A percentile compares a stretch with the other conserved stretches of the same genome.
Evolutionary conservation across 2,888 invertebrate genomes (phyloP).

Genomic region (Stramonita haemastoma): DNA sequence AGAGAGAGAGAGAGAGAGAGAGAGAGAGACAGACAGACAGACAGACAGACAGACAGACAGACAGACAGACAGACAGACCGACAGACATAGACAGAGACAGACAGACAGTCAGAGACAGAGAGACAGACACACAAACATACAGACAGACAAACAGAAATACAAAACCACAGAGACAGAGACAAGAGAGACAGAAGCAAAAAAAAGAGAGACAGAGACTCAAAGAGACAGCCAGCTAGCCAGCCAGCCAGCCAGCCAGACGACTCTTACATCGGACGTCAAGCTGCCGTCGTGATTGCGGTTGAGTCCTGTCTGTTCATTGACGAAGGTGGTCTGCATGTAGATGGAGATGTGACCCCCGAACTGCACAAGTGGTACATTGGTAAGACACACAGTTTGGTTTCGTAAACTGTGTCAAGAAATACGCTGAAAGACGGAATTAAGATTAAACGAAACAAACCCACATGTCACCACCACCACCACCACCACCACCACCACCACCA

Average conservation of each 20-base stretch:
- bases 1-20: slow-evolving; percentile 21
- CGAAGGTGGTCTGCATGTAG: slow-evolving; percentile 43
- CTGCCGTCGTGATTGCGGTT: slow-evolving; percentile 44
- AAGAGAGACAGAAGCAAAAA: no score
- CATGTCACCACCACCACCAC: no score
- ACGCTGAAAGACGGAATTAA: no score
- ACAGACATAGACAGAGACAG: neutral
- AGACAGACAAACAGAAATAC: no score
- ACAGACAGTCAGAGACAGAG: neutral
- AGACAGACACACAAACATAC: neutral
- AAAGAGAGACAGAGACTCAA: no score
- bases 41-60: slow-evolving; percentile 2
- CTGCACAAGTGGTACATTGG: slow-evolving; percentile 25
- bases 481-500: no score
- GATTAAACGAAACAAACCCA: no score
- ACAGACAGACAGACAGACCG: neutral
- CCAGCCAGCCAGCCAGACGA: neutral
- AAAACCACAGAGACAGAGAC: no score
- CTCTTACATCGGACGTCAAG: slow-evolving; percentile 37
- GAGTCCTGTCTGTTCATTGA: slow-evolving; percentile 48
- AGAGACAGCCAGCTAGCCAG: neutral
- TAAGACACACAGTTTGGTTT: no score
- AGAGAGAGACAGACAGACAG: neutral
- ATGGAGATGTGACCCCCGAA: slow-evolving; percentile 48
- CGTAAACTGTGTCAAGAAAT: no score